Evolutionary conservation across 2,797 vertebrate species (phyloP).

Genomic region (Vespertilio murinus): DNA sequence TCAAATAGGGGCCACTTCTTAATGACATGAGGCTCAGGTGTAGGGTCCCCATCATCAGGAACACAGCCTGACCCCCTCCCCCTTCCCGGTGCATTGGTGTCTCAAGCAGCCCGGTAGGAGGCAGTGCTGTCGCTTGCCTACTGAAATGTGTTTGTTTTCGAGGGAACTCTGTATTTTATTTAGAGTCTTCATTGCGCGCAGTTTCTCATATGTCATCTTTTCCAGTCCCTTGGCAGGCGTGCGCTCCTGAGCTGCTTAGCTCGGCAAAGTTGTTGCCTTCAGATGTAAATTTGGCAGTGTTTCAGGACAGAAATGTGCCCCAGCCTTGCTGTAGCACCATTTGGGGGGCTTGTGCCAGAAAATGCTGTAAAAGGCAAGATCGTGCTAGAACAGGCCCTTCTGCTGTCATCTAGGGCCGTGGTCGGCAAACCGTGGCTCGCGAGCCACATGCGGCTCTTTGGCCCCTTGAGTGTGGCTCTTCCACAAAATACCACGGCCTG

Average conservation of each 20-base stretch:
- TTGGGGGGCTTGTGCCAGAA: neutral
- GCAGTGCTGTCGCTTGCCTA: neutral
- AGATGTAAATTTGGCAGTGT: conserved; percentile 17
- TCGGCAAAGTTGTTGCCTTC: conserved; percentile 9
- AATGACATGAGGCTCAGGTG: neutral
- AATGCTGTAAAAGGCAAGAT: neutral
- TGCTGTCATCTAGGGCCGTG: neutral
- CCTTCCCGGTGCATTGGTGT: neutral
- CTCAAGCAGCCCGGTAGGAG: too few relatives aligned
- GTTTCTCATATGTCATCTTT: conserved; percentile 28
- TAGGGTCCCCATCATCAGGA: neutral
- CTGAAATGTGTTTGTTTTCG: neutral
- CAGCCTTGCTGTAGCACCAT: neutral
- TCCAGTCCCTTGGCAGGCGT: conserved; percentile 11
- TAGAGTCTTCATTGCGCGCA: neutral
- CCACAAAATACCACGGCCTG: too few relatives aligned
- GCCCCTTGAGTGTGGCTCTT: too few relatives aligned
- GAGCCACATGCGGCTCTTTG: too few relatives aligned
- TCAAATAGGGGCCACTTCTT: neutral
- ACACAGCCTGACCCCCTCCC: neutral
- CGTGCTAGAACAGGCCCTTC: neutral
- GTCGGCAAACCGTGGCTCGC: too few relatives aligned
- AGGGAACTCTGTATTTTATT: conserved; percentile 2
- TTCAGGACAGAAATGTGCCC: conserved; percentile 10
- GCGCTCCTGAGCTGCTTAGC: neutral